phyloP scores from a whole-genome alignment of 1,140 invertebrate genomes.

The Caenorhabditis briggsae region DNA sequence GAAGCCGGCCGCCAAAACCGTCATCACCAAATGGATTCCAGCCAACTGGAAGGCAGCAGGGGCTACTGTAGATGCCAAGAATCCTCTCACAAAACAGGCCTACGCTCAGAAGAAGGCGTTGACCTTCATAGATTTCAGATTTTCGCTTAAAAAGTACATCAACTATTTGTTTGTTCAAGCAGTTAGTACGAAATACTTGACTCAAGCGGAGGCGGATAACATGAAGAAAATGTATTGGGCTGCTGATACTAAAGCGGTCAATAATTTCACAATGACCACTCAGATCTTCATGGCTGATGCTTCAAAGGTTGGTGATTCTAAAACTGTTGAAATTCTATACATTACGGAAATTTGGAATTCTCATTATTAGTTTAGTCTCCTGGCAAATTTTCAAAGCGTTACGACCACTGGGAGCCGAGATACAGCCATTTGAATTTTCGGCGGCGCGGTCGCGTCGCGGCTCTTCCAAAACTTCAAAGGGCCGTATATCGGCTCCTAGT shows the following conservation, averaged over 20 bases:
- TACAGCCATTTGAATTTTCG: too few species aligned
- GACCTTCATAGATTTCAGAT: conserved; percentile 38
- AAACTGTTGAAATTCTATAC: too few species aligned
- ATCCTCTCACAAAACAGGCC: conserved; percentile 11
- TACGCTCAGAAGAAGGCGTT: conserved; percentile 37
- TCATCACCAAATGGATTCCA: conserved; percentile 11
- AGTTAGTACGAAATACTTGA: conserved; percentile 22
- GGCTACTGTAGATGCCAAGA: neutral
- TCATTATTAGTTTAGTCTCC: too few species aligned
- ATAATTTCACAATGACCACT: neutral
- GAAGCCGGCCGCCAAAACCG: neutral
- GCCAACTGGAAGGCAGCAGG: conserved; percentile 22
- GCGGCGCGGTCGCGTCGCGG: too few species aligned
- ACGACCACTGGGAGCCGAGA: neutral
- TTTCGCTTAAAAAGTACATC: conserved; percentile 8
- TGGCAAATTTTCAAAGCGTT: neutral
- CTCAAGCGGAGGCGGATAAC: conserved; percentile 22
- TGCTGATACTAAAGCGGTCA: neutral
- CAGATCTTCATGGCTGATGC: conserved; percentile 1
- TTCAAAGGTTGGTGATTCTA: neutral
- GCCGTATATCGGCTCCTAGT: too few species aligned
- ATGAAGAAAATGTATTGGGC: neutral
- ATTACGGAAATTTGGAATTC: too few species aligned
- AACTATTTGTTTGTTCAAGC: conserved; percentile 11
- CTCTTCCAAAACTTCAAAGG: too few species aligned